phyloP scores from a whole-genome alignment of 1,140 invertebrate species.

The Drosophila grimshawi region DNA sequence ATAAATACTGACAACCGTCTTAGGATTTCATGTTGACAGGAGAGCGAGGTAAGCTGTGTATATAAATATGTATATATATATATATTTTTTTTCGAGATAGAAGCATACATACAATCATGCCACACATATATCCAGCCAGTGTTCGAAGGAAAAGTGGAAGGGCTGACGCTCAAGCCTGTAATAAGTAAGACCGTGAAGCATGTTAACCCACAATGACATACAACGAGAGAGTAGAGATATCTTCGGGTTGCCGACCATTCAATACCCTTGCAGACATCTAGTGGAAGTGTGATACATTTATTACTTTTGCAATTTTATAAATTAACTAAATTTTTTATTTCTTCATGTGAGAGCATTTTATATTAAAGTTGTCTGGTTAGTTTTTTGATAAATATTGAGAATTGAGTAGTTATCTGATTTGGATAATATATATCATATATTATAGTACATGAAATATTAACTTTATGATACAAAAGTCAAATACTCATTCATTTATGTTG shows the following conservation, averaged over 20 bases:
- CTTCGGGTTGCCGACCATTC: not conserved
- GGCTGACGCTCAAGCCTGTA: conserved; percentile 21
- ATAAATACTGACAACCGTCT: conserved; percentile 47
- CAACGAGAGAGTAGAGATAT: not conserved
- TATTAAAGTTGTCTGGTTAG: too few species aligned
- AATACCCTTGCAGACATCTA: not conserved
- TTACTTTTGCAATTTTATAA: too few species aligned
- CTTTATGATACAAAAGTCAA: too few species aligned
- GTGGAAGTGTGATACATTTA: not conserved
- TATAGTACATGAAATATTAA: too few species aligned
- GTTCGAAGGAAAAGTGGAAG: not conserved
- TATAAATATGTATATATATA: conserved; percentile 27
- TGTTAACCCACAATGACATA: conserved; percentile 52
- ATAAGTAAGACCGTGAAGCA: conserved; percentile 51
- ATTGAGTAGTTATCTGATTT: too few species aligned
- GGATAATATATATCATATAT: too few species aligned
- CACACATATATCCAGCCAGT: conserved; percentile 17
- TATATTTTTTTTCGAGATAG: not conserved
- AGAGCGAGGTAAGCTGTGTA: conserved; percentile 51
- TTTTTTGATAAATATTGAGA: too few species aligned
- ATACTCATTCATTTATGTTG: too few species aligned
- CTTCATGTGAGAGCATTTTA: too few species aligned
- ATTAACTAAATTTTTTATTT: too few species aligned
- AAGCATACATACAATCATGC: conserved; percentile 5
- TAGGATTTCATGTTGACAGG: conserved; percentile 55